Evolutionary conservation across 2,797 vertebrate species (phyloP).

Genomic region (Eulemur coronatus): DNA sequence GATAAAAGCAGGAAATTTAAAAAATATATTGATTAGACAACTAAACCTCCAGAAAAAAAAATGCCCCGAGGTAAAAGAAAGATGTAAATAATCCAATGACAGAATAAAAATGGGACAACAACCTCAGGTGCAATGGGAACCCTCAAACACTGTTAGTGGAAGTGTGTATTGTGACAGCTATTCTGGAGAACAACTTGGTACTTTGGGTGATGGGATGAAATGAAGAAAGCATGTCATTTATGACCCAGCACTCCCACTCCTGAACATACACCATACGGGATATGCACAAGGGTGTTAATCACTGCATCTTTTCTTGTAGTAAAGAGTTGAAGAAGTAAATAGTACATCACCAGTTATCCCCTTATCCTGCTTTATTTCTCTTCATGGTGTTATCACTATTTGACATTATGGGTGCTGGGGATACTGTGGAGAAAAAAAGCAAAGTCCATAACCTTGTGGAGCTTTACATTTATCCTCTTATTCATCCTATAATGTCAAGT

Average conservation of each 20-base stretch:
- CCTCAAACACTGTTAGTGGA: neutral
- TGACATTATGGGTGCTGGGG: neutral
- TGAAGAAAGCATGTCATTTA: neutral
- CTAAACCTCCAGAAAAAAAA: neutral
- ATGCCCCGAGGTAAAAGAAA: neutral
- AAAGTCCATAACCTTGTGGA: neutral
- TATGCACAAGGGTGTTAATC: neutral
- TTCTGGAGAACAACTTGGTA: neutral
- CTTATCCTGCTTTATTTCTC: neutral
- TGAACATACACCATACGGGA: neutral
- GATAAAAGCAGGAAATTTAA: neutral
- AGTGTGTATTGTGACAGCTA: neutral
- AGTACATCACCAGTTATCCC: neutral
- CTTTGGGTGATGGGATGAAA: neutral
- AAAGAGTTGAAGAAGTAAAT: neutral
- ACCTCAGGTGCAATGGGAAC: neutral
- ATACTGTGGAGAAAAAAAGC: neutral
- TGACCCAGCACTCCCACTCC: neutral
- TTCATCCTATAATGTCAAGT: neutral
- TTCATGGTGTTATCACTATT: neutral
- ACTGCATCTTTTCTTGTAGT: neutral
- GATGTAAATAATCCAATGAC: neutral
- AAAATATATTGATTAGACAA: neutral
- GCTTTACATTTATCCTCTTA: neutral
- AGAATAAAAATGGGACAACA: neutral